Percentiles rank a stretch among this genome's conserved stretches.
These are phyloP conservation scores for Lutjanus campechanus DNA, from an alignment of 2,797 vertebrate genomes.

Conservation along the genomic window DNA sequence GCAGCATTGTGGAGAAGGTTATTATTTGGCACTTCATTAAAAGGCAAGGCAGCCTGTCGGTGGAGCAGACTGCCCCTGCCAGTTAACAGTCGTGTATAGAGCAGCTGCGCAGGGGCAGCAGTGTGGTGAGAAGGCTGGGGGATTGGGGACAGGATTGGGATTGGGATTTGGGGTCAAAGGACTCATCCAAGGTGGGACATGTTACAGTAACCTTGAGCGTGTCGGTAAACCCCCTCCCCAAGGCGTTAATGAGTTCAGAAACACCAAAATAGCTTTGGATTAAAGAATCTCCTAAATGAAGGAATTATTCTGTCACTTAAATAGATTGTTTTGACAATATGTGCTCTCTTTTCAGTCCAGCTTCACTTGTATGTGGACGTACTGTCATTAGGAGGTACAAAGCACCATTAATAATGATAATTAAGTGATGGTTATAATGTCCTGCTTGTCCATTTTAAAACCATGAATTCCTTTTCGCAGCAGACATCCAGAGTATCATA, in stretches of 20 bases:
- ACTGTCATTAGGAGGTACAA: constrained; percentile 71
- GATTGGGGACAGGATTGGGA: constrained; percentile 79
- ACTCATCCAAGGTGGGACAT: constrained; percentile 81
- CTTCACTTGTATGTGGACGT: constrained; percentile 76
- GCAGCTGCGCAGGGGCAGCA: constrained; percentile 82
- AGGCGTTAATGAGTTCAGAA: constrained; percentile 81
- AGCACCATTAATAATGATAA: constrained; percentile 81
- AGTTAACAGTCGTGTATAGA: constrained; percentile 89
- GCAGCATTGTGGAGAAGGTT: constrained; percentile 87
- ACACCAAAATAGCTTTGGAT: constrained; percentile 82
- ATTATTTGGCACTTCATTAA: constrained; percentile 91
- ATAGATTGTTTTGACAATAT: constrained; percentile 68
- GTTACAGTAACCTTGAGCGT: constrained; percentile 79
- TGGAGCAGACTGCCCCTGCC: constrained; percentile 82
- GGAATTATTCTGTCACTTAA: constrained; percentile 73
- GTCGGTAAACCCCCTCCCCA: constrained; percentile 62
- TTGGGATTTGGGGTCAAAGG: constrained; percentile 81
- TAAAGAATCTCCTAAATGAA: constrained; percentile 74
- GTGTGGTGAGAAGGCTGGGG: constrained; percentile 77
- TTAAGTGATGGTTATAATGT: constrained; percentile 64
- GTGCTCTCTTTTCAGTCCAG: constrained; percentile 71
- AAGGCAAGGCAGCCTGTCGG: constrained; percentile 83
- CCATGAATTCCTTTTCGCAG: constrained; percentile 53
- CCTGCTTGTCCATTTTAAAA: constrained; percentile 51
- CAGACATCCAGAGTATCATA: constrained; percentile 60